Conservation (phyloP, 2,113 vertebrate genomes). For the Helogale parvula region DNA sequence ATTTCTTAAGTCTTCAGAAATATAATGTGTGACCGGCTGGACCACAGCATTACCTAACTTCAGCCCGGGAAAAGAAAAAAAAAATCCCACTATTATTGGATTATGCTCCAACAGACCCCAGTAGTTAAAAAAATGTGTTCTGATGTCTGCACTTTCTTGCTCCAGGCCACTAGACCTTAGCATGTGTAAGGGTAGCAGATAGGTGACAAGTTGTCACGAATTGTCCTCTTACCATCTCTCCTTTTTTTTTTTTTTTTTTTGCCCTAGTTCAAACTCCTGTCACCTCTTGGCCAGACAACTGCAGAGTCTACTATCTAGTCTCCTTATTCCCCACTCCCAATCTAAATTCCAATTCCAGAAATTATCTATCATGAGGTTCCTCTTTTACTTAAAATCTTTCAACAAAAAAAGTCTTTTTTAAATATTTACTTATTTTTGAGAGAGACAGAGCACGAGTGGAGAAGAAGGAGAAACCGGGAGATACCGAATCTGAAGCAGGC, state of each 20-base stretch:
- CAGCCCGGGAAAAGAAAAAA: background rate
- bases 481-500: too few species aligned
- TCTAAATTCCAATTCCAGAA: slow-evolving; percentile 24
- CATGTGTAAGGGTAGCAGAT: background rate
- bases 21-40: slow-evolving; percentile 68
- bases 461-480: too few species aligned
- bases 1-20: slow-evolving; percentile 37
- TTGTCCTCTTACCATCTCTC: background rate
- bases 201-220: background rate
- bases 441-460: background rate
- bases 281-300: slow-evolving; percentile 21
- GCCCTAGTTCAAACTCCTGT: background rate
- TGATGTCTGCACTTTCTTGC: slow-evolving; percentile 56
- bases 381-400: slow-evolving; percentile 43
- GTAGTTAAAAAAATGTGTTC: slow-evolving; percentile 75
- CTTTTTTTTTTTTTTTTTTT: background rate
- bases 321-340: background rate
- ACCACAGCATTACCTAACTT: slow-evolving; percentile 39
- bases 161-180: background rate
- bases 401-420: background rate
- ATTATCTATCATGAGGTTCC: background rate
- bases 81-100: slow-evolving; percentile 70
- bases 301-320: background rate
- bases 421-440: too few species aligned
- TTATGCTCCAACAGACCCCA: slow-evolving; percentile 70